Evolutionary conservation across 2,888 invertebrate species (phyloP).

Genomic region (Metalampra italica): DNA sequence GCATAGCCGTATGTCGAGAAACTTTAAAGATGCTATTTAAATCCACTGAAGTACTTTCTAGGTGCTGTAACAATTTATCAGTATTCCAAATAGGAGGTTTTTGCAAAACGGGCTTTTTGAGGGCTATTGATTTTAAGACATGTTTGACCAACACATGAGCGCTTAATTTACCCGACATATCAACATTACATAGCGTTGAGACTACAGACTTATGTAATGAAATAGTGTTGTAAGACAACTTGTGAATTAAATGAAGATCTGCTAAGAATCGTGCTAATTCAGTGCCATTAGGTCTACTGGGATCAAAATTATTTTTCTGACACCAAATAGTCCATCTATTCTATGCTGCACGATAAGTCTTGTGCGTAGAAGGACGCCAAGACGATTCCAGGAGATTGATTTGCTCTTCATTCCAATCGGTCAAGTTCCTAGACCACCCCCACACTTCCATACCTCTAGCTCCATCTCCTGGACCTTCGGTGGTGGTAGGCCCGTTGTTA

Average conservation of each 20-base stretch:
- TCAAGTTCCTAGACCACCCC: conserved; percentile 19
- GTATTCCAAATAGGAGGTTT: conserved; percentile 20
- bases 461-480: conserved; percentile 2
- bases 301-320: not conserved
- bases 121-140: conserved; percentile 15
- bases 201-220: conserved; percentile 17
- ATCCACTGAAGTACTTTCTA: not conserved
- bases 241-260: conserved; percentile 11
- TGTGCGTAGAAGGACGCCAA: conserved; percentile 15
- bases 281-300: not conserved
- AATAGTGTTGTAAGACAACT: conserved; percentile 14
- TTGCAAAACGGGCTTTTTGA: not conserved
- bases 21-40: conserved; percentile 3
- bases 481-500: conserved; percentile 1
- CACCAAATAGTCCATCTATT: conserved; percentile 13
- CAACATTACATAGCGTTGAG: conserved; percentile 13
- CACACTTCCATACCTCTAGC: conserved; percentile 22
- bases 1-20: not conserved
- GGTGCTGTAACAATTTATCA: conserved; percentile 1
- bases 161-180: conserved; percentile 8
- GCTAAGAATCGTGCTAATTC: conserved; percentile 14
- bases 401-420: conserved; percentile 15
- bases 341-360: conserved; percentile 14
- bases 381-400: conserved; percentile 6
- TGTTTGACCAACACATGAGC: conserved; percentile 19